A percentile compares a stretch with the other conserved stretches of the same genome.
Evolutionary conservation across 2,113 vertebrate species (phyloP).

Genomic region (Pyxicephalus adspersus): DNA sequence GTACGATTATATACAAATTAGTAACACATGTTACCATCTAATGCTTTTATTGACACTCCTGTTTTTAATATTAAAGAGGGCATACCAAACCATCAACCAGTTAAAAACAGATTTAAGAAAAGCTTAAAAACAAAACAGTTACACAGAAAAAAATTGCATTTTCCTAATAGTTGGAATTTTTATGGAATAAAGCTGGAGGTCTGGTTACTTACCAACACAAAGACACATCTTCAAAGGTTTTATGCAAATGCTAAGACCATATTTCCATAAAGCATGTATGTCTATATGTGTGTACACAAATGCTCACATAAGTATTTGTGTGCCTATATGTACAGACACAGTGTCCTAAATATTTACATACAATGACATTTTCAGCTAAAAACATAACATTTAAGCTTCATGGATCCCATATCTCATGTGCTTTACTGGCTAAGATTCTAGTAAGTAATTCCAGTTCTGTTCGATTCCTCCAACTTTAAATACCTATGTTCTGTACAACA

Average conservation of each 20-base stretch:
- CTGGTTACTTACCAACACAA: conserved; percentile 5
- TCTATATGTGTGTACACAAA: conserved; percentile 24
- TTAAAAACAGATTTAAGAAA: conserved; percentile 71
- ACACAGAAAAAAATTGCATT: conserved; percentile 67
- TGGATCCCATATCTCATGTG: neutral
- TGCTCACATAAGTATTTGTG: neutral
- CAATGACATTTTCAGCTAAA: neutral
- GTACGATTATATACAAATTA: conserved; percentile 80
- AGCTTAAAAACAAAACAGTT: conserved; percentile 58
- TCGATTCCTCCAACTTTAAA: neutral
- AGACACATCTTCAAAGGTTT: neutral
- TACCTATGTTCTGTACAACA: neutral
- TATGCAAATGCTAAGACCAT: conserved; percentile 1
- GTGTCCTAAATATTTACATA: conserved; percentile 12
- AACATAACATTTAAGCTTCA: neutral
- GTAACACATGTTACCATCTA: conserved; percentile 76
- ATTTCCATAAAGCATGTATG: neutral
- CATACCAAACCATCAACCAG: conserved; percentile 71
- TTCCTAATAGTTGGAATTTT: conserved; percentile 63
- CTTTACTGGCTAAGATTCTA: neutral
- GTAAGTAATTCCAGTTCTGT: neutral
- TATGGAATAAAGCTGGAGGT: neutral
- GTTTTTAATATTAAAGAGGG: conserved; percentile 73
- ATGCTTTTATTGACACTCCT: conserved; percentile 63
- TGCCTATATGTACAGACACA: neutral